Evolutionary conservation across 2,113 vertebrate species (phyloP), one percentile per base, ranked within the genome.

Genomic region (Thunnus maccoyii): DNA sequence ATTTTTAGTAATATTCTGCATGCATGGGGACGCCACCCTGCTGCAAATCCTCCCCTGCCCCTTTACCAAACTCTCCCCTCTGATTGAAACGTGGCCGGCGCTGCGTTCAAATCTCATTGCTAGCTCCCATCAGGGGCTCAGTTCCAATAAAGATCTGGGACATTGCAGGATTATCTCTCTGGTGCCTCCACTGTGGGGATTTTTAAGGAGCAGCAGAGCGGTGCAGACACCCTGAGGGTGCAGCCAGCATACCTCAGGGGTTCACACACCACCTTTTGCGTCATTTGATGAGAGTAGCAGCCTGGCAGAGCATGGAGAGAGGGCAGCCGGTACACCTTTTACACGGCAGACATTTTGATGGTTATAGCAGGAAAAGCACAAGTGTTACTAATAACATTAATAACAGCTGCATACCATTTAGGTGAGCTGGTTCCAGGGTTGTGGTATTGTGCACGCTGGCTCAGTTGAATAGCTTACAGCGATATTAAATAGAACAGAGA

Each of bases 81-180:
- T 55, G 76, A 74, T 41, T 82, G 73, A 86, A 88, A 72, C 2
- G 17, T 88, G 77, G 80, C 47, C 18, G 1, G 4, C 1, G 15
- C 69, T 68, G 54, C 16, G 6, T 82, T 88, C 48, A 89, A 85
- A 86, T 90, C 52, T 83, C 75, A 81, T 82, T 72, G 60, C 63
- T 12, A 25, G 71, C 70, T 86, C 84, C 87, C 86, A 87, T n/a
- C 60, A 79, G 87, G 85, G 84, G 76, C 76, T 83, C 76, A 52
- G 64, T 88, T 89, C 83, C 77, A 84, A 76, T 76, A 80, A 85
- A 87, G 86, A 92, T 91, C 89, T 92, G 90, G 91, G 89, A 91
- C 91, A 90, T 47, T 78, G 83, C 67, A 75, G 91, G 91, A 93
- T 93, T 92, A 91, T 86, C 83, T 88, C 65, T 64, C 58, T 64